These are phyloP conservation scores for Axea sp. DNA, from an alignment of 2,888 invertebrate genomes.

Conservation along the genomic window DNA sequence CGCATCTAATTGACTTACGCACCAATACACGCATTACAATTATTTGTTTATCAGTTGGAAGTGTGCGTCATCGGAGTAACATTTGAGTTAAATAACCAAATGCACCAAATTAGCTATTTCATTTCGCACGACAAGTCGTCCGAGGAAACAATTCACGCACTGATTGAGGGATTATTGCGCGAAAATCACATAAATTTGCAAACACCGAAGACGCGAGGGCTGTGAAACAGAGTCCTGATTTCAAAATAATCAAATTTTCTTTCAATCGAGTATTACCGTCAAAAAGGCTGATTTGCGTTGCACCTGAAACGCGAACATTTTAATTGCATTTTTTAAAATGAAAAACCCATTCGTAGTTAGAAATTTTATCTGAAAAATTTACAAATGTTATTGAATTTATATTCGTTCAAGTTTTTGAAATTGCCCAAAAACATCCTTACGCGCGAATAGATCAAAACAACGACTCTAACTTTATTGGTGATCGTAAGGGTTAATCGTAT, in stretches of 20 bases:
- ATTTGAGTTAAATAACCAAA: slow-evolving; percentile 19
- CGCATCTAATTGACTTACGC: background rate
- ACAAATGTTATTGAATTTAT: no score
- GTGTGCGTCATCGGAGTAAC: background rate
- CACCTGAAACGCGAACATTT: background rate
- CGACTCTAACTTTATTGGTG: no score
- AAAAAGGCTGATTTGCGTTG: slow-evolving; percentile 16
- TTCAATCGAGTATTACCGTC: slow-evolving; percentile 21
- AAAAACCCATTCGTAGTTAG: no score
- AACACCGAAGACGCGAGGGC: slow-evolving; percentile 16
- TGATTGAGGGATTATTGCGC: slow-evolving; percentile 50
- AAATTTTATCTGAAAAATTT: no score
- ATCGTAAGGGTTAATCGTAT: no score
- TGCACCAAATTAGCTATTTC: slow-evolving; percentile 26
- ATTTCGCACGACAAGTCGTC: slow-evolving; percentile 14
- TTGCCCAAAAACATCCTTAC: no score
- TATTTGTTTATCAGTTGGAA: background rate
- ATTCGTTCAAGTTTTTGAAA: no score
- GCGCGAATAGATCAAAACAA: no score
- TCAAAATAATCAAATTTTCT: slow-evolving; percentile 44
- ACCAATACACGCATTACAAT: background rate
- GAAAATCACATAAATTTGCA: slow-evolving; percentile 35
- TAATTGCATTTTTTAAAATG: slow-evolving; percentile 19
- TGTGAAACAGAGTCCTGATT: slow-evolving; percentile 35
- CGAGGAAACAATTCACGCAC: slow-evolving; percentile 24